phyloP scores from a whole-genome alignment of 2,797 vertebrate species.

The Brachyalestes nurse region DNA sequence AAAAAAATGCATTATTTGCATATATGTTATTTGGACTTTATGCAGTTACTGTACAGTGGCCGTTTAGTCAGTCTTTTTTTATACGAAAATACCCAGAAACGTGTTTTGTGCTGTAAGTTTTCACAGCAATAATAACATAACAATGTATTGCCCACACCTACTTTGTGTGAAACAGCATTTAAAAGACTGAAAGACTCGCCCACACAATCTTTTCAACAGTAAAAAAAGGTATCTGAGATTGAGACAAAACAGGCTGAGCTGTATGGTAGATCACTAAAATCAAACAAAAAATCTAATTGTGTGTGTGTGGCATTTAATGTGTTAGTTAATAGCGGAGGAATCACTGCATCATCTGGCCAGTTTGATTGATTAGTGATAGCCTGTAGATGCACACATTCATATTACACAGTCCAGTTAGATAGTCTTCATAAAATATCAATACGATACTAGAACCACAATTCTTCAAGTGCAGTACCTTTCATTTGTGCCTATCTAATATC shows the following conservation, averaged over 20 bases:
- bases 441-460: conserved; percentile 2
- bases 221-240: neutral
- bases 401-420: neutral
- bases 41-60: too few relatives aligned
- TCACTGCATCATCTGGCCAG: neutral
- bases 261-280: neutral
- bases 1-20: too few relatives aligned
- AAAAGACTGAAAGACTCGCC: neutral
- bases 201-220: neutral
- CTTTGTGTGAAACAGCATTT: too few relatives aligned
- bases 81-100: too few relatives aligned
- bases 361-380: neutral
- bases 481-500: neutral
- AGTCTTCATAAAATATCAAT: conserved; percentile 9
- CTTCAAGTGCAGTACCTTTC: conserved; percentile 1
- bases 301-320: neutral
- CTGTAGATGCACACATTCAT: neutral
- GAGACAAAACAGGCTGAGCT: neutral
- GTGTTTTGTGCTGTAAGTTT: too few relatives aligned
- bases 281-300: neutral
- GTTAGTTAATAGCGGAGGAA: neutral
- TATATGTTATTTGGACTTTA: too few relatives aligned
- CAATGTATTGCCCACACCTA: too few relatives aligned
- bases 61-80: too few relatives aligned
- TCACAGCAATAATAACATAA: too few relatives aligned